A percentile compares a stretch with the other conserved stretches of the same genome.
These are phyloP conservation scores for Micromys minutus DNA, from an alignment of 2,113 vertebrate species.

Conservation along the genomic window DNA sequence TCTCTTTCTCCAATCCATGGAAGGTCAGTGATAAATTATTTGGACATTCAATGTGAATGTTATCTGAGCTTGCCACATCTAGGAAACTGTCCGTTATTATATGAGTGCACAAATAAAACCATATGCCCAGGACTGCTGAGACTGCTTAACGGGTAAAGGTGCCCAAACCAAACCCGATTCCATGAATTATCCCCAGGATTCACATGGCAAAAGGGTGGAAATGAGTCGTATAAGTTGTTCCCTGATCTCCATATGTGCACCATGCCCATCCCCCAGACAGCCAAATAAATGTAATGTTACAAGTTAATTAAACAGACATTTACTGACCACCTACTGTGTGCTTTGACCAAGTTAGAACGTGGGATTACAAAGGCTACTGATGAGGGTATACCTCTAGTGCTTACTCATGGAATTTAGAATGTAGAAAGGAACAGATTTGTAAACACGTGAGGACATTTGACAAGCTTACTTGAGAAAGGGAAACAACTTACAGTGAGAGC, in stretches of 20 bases:
- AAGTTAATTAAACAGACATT: neutral
- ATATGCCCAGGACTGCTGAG: too few species aligned
- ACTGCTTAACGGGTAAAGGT: neutral
- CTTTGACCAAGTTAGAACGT: neutral
- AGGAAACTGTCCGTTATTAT: neutral
- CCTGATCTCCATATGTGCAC: neutral
- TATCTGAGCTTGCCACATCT: neutral
- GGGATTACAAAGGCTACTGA: neutral
- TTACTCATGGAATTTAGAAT: neutral
- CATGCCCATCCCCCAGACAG: neutral
- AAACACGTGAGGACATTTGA: neutral
- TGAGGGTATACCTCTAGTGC: neutral
- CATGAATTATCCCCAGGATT: neutral
- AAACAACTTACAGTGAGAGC: neutral
- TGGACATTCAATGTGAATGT: neutral
- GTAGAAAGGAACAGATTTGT: neutral
- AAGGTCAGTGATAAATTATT: neutral
- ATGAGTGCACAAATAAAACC: neutral
- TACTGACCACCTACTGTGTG: neutral
- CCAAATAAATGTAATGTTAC: neutral
- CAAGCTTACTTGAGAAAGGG: neutral
- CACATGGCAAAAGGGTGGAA: neutral
- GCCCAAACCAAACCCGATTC: neutral
- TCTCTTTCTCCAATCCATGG: neutral
- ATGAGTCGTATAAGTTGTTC: too few species aligned